Percentiles rank a stretch among this genome's conserved stretches.
Conservation (phyloP, 2,797 vertebrate species). For the Cryptoprocta ferox region DNA sequence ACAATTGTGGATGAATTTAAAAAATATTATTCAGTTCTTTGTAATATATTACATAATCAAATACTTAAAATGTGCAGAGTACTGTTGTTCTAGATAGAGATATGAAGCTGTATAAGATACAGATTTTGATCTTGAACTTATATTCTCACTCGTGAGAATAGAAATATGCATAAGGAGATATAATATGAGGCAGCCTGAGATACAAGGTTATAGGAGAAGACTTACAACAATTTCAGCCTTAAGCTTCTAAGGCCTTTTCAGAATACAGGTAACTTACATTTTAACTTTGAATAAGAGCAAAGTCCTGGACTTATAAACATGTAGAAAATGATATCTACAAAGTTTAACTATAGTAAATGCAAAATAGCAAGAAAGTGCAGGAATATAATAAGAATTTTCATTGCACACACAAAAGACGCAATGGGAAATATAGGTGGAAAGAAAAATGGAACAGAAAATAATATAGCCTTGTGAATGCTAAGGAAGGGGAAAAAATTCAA, state of each 20-base stretch:
- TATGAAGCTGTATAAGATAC: background rate
- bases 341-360: background rate
- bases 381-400: background rate
- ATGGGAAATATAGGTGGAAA: background rate
- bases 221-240: background rate
- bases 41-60: background rate
- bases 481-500: background rate
- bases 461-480: background rate
- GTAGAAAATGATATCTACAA: background rate
- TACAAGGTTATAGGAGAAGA: background rate
- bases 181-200: background rate
- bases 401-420: background rate
- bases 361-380: background rate
- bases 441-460: background rate
- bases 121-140: background rate
- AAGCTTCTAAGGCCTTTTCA: background rate
- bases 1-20: conserved; percentile 16
- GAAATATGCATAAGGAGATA: background rate
- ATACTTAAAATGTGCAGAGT: background rate
- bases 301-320: background rate
- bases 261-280: background rate
- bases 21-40: background rate
- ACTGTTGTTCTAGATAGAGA: background rate
- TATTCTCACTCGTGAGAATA: background rate
- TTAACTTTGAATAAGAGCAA: background rate